These are phyloP conservation scores for Pomacea maculata DNA, from an alignment of 1,140 invertebrate genomes.

Conservation along the genomic window DNA sequence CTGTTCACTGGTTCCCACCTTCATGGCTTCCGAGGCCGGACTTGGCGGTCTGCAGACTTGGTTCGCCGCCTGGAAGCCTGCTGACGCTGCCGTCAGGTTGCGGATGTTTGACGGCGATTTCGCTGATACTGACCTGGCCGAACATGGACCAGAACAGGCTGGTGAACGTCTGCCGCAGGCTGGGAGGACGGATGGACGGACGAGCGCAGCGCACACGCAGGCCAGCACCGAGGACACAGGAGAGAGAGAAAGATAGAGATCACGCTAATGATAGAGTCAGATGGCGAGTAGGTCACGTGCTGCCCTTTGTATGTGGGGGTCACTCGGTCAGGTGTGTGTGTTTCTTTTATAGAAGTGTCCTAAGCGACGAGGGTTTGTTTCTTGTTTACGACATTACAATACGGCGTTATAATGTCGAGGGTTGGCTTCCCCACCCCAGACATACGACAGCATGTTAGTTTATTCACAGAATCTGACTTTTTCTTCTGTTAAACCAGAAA, in stretches of 20 bases:
- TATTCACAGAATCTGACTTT: too few species aligned
- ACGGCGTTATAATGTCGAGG: too few species aligned
- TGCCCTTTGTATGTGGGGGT: too few species aligned
- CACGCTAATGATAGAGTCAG: too few species aligned
- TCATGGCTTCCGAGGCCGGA: conserved; percentile 9
- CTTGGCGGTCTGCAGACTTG: background rate
- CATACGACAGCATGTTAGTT: too few species aligned
- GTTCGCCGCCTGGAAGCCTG: background rate
- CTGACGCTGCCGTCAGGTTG: conserved; percentile 48
- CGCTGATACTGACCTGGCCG: conserved; percentile 75
- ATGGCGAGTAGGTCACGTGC: too few species aligned
- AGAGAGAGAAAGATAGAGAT: background rate
- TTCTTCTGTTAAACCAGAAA: too few species aligned
- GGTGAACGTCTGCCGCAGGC: conserved; percentile 72
- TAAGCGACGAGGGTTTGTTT: too few species aligned
- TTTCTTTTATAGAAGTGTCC: too few species aligned
- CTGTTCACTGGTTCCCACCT: conserved; percentile 10
- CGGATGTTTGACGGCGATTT: conserved; percentile 70
- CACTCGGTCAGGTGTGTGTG: too few species aligned
- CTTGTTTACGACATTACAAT: too few species aligned
- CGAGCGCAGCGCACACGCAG: background rate
- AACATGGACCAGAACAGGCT: conserved; percentile 82
- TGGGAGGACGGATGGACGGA: conserved; percentile 66
- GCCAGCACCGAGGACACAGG: background rate
- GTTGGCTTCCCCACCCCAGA: too few species aligned